Conservation (phyloP, 23 tunicate species). For the Trididemnum clinides region DNA sequence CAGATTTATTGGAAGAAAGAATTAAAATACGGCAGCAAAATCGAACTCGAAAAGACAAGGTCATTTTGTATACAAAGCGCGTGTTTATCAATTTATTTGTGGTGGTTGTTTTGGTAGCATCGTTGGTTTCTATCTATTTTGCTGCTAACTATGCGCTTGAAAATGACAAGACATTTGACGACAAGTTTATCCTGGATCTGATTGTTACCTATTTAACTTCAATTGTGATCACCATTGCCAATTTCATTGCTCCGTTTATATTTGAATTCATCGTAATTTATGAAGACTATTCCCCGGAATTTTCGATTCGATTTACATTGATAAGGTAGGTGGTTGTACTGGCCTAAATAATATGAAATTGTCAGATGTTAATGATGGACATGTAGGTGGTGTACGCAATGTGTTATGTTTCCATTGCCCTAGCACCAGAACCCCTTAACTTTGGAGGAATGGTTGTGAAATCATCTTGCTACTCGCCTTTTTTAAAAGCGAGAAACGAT, state of each 20-base stretch:
- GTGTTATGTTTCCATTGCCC: no score
- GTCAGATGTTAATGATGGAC: no score
- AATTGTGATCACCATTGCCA: slow-evolving; percentile 78
- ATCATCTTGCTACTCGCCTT: no score
- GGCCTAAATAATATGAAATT: no score
- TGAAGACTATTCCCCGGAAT: slow-evolving; percentile 89
- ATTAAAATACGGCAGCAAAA: slow-evolving; percentile 30
- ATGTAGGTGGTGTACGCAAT: no score
- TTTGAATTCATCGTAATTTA: slow-evolving; percentile 58
- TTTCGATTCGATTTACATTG: slow-evolving; percentile 74
- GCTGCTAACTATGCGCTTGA: slow-evolving; percentile 65
- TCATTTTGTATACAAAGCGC: slow-evolving; percentile 68
- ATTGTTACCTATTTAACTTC: slow-evolving; percentile 80
- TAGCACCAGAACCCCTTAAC: no score
- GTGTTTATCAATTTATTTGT: slow-evolving; percentile 68
- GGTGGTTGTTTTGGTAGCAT: slow-evolving; percentile 42
- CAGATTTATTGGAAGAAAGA: slow-evolving; percentile 79
- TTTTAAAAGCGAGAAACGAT: no score
- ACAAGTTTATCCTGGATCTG: slow-evolving; percentile 67
- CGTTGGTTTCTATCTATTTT: slow-evolving; percentile 64
- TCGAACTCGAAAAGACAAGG: slow-evolving; percentile 72
- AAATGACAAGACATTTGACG: slow-evolving; percentile 11
- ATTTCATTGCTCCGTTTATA: slow-evolving; percentile 80
- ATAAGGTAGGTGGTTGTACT: slow-evolving; percentile 73
- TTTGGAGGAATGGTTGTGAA: no score